Evolutionary conservation across 2,888 invertebrate genomes (phyloP).

Genomic region (Hetaerina titia): DNA sequence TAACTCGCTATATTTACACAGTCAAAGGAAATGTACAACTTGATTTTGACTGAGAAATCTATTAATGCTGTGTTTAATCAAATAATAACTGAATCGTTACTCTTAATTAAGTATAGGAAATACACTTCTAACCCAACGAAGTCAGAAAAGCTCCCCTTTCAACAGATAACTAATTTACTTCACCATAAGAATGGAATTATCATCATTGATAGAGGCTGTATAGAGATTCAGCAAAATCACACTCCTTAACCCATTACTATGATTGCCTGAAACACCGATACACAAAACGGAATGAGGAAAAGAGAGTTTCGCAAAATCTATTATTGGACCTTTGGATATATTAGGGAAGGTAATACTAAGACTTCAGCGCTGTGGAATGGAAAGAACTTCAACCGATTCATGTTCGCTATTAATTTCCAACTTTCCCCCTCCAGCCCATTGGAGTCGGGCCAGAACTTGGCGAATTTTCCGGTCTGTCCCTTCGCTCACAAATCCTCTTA

Average conservation of each 20-base stretch:
- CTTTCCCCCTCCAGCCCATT: slow-evolving; percentile 13
- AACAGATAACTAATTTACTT: background rate
- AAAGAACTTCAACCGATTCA: slow-evolving; percentile 6
- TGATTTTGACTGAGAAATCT: too few relatives aligned
- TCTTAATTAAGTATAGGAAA: too few relatives aligned
- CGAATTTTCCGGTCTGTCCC: background rate
- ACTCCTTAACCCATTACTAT: background rate
- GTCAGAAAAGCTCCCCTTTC: background rate
- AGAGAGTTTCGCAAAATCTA: background rate
- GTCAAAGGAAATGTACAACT: too few relatives aligned
- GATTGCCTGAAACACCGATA: background rate
- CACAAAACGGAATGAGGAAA: background rate
- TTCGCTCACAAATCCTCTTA: background rate
- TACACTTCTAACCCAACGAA: too few relatives aligned
- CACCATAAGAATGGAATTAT: background rate
- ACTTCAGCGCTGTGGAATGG: background rate
- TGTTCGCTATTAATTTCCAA: slow-evolving; percentile 42
- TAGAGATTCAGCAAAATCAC: background rate
- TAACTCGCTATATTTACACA: too few relatives aligned
- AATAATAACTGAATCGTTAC: too few relatives aligned
- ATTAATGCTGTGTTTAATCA: too few relatives aligned
- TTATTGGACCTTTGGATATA: background rate
- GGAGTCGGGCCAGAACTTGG: slow-evolving; percentile 23
- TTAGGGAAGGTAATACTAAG: background rate
- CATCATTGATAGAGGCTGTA: background rate